Base-by-base conservation (phyloP, 2,113 vertebrate genomes). In the Eleginops maclovinus region DNA sequence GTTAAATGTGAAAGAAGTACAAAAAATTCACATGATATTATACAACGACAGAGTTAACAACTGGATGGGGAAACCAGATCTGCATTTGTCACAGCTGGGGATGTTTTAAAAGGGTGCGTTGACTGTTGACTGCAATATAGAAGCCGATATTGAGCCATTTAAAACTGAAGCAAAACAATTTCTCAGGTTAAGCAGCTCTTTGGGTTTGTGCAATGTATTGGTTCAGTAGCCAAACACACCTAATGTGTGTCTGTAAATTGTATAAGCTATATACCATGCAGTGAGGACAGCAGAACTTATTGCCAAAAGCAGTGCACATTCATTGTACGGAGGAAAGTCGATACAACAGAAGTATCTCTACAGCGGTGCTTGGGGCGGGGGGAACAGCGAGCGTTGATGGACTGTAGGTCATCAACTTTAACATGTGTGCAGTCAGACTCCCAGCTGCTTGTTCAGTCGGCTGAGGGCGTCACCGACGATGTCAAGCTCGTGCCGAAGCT, bases 401-500 rank as follows among this genome's bases (percentile, higher is more conserved):
- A 53, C 69, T 31, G 55, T 16, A 44, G 51, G 22, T 49, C 51
- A 26, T 43, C 71, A 36, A 60, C 28, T 78, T 53, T 5, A 49
- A 12, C 58, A 15, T 1, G 19, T 3, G 36, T 6, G 28, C 41
- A 9, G 28, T 96, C 95, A 98, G 84, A 97, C 65, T 19, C 95
- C 95, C 58, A 94, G 92, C 63, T 96, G 95, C 88, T 95, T 96
- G 92, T 96, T 96, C 87, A 98, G 96, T 76, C 97, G 95, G 74
- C 73, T 94, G 44, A 99, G 97, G 60, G 97, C 97, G 1, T 99
- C 97, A 0, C 95, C 96, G 65, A 99, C 94, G 3, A 98, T 93
- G 86, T 98, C 97, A 0, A 99, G 95, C 82, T 99, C 98, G 0
- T 97, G 95, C 1, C 95, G 95, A 17, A 99, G 93, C 73, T 99